Conservation (phyloP, 1,140 invertebrate species). For the Zophobas atratus region DNA sequence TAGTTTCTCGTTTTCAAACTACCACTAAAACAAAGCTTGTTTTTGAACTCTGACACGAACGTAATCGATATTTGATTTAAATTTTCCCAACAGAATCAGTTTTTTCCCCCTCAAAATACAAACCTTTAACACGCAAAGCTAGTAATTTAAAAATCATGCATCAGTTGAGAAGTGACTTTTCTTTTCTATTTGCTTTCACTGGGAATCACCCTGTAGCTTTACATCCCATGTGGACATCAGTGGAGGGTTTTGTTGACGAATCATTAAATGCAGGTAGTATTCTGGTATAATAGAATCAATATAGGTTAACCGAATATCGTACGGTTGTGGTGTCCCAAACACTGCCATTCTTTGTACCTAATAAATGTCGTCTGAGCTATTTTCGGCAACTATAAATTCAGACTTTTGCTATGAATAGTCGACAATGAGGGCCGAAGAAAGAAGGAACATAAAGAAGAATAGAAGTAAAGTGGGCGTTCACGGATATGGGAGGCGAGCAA, state of each 20-base stretch:
- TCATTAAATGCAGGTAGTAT: slow-evolving; percentile 40
- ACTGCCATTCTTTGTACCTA: slow-evolving; percentile 54
- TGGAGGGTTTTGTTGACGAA: slow-evolving; percentile 10
- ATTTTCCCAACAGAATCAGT: too few species aligned
- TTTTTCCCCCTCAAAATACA: too few species aligned
- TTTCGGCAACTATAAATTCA: slow-evolving; percentile 54
- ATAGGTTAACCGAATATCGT: slow-evolving; percentile 44
- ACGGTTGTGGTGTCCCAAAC: slow-evolving; percentile 48
- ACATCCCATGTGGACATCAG: background rate
- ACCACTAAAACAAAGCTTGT: too few species aligned
- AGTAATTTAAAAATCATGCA: too few species aligned
- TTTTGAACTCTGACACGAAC: too few species aligned
- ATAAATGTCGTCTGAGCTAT: slow-evolving; percentile 54
- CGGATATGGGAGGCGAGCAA: slow-evolving; percentile 54
- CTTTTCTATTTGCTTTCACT: slow-evolving; percentile 10
- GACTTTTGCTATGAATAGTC: slow-evolving; percentile 55
- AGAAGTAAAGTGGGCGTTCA: slow-evolving; percentile 54
- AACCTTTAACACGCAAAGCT: too few species aligned
- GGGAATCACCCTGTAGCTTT: background rate
- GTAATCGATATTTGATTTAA: too few species aligned
- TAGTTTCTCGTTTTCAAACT: too few species aligned
- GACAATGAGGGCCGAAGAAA: slow-evolving; percentile 51
- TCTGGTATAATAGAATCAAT: slow-evolving; percentile 38
- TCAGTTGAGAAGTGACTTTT: background rate
- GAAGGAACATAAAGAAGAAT: slow-evolving; percentile 51